These are phyloP conservation scores for Hymenochirus boettgeri DNA, from an alignment of 2,113 vertebrate species.

Conservation along the genomic window DNA sequence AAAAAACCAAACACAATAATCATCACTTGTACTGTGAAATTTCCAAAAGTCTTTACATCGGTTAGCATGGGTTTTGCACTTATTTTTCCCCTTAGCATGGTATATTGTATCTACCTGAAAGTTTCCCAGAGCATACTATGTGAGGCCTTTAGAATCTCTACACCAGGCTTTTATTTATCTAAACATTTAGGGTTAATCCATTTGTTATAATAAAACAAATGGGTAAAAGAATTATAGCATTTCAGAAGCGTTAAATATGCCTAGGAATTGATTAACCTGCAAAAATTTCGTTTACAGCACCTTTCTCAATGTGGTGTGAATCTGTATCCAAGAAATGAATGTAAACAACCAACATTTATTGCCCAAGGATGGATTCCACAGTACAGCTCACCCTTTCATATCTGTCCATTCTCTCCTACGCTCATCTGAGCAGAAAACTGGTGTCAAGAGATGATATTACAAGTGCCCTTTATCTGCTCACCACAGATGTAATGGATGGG, in stretches of 20 bases:
- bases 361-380: background rate
- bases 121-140: background rate
- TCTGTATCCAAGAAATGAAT: background rate
- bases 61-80: too few relatives aligned
- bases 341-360: background rate
- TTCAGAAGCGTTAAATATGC: background rate
- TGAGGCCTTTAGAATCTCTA: background rate
- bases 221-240: background rate
- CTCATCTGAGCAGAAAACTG: conserved; percentile 12
- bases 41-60: too few relatives aligned
- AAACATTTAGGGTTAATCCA: background rate
- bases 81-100: too few relatives aligned
- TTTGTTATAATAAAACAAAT: background rate
- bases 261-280: too few relatives aligned
- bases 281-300: background rate
- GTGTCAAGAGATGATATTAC: background rate
- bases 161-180: background rate
- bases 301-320: background rate
- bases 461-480: background rate
- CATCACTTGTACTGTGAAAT: too few relatives aligned
- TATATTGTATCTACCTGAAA: too few relatives aligned
- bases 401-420: background rate
- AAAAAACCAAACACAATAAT: too few relatives aligned
- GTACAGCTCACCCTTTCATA: conserved; percentile 2
- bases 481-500: too few relatives aligned